Base-by-base conservation (phyloP, 2,888 invertebrate species). In the Conus canariensis region DNA sequence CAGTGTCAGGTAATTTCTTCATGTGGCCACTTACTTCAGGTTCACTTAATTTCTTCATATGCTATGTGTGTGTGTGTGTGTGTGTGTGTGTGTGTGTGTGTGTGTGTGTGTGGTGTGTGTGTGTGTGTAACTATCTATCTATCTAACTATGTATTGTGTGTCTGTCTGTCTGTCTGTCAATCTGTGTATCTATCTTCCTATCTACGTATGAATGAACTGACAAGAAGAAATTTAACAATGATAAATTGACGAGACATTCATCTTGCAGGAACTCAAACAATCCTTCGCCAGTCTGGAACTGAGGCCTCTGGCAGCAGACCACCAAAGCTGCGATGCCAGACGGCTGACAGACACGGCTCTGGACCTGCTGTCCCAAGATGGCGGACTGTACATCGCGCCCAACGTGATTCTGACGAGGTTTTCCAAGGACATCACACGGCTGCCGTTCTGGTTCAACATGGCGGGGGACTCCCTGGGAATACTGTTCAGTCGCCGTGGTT, bases 381-480 rank as follows among this genome's bases (percentile, higher is more conserved):
- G 91, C 16, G 91, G 91, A 3, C 30, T 91, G 9, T 90, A 88
- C 82, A 9, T 91, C 7, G 90, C 87, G 22, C 90, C 90, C 58
- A 80, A 83, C 82, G 88, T 88, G 30, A 30, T 90, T n/a, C 12
- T 91, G n/a, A 60, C 89, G 22, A 86, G 83, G 16, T 56, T 90
- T 30, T 89, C 90, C 7, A 30, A 58, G 22, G 87, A 80, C 59
- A n/a, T 70, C n/a, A 64, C 45, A 14, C 9, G 58, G 8, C 16
- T 25, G 2, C 60, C 59, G 5, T 88, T 88, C 10, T 85, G 70
- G 88, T 85, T 85, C 16, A n/a, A 70, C 9, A 56, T 58, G n/a
- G 45, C 85, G 10, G 87, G 30, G 56, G 90, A n/a, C 19, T 22
- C 56, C 1, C 59, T 30, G 14, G 90, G 90, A 4, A 4, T 90